Evolutionary conservation across 2,888 invertebrate species (phyloP).

Genomic region (Lepeophtheirus nordmannii): DNA sequence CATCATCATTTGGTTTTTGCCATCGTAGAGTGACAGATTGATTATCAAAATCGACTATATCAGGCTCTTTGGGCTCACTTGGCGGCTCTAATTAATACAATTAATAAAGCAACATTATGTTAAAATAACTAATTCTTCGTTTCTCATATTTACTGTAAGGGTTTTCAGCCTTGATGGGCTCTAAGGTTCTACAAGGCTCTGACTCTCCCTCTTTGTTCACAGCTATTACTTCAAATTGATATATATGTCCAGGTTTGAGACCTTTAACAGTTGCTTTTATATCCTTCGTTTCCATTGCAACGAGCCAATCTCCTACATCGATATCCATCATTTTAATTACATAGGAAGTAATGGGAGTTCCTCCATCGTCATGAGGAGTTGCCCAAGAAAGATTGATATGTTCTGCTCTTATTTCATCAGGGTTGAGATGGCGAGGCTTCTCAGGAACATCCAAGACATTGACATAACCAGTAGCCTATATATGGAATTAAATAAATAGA

Average conservation of each 20-base stretch:
- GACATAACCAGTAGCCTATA: slow-evolving; percentile 36
- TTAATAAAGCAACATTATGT: neutral
- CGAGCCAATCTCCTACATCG: slow-evolving; percentile 84
- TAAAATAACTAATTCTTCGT: neutral
- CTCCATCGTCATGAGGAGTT: slow-evolving; percentile 71
- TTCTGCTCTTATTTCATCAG: slow-evolving; percentile 71
- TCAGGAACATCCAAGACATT: slow-evolving; percentile 37
- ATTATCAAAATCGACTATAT: slow-evolving; percentile 82
- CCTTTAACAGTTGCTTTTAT: slow-evolving; percentile 69
- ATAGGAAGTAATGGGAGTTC: slow-evolving; percentile 74
- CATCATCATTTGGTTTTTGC: slow-evolving; percentile 72
- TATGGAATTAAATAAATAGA: neutral
- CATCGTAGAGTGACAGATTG: slow-evolving; percentile 81
- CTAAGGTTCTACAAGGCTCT: slow-evolving; percentile 3
- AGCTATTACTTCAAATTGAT: slow-evolving; percentile 22
- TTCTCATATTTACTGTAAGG: slow-evolving; percentile 40
- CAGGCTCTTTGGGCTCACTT: slow-evolving; percentile 40
- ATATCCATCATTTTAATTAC: slow-evolving; percentile 89
- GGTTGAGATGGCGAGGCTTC: slow-evolving; percentile 25
- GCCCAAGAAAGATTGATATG: slow-evolving; percentile 84
- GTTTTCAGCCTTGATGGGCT: slow-evolving; percentile 23
- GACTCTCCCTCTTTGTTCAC: slow-evolving; percentile 24
- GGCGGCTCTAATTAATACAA: slow-evolving; percentile 30
- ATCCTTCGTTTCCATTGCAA: slow-evolving; percentile 40
- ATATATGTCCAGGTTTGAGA: slow-evolving; percentile 64